Base-by-base conservation (phyloP, 2,888 invertebrate genomes). In the Orchesellides sinensis region DNA sequence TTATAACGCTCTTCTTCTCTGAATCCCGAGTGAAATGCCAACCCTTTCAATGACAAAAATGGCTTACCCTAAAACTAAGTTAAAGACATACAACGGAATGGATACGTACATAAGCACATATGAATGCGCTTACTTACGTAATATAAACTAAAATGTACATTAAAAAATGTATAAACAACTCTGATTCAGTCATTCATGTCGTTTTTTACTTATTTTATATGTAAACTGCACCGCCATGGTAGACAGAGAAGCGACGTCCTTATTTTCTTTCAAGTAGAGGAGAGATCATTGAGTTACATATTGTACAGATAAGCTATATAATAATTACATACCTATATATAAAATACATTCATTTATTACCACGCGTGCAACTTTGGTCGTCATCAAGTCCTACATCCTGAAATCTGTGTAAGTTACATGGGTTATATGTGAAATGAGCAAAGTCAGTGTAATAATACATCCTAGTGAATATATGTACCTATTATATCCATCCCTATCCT, bases 161-260 rank as follows among this genome's bases (percentile, higher is more conserved):
- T n/a, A 52, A 21, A 52, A 10, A 21, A 52, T 19, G 19, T 49
- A 12, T 21, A 49, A 49, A 47, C 8, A 49, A 17, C 21, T 49
- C 19, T 56, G 14, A 27, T 25, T 56, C 14, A 6, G 12, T 27
- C 56, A 56, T 56, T 25, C 56, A 25, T 27, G 19, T 29, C 27
- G 54, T 56, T 66, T 77, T 56, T 49, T 77, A 19, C 73, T 54
- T 61, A 23, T 40, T 65, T 65, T 6, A 54, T n/a, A n/a, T n/a
- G 54, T 74, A 17, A 35, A n/a, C 40, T 25, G 47, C 27, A 2
- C 49, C 21, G 29, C 40, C 68, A 23, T 68, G 69, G 47, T 19
- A 78, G 68, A 77, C 77, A 77, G 47, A 69, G 27, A 1, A 78
- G 78, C 61, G 78, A 56, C 78, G 54, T 47, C 27, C 63, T 52